Percentiles rank a stretch among this genome's conserved stretches.
These are phyloP conservation scores for Platycnemis pennipes DNA, from an alignment of 2,888 invertebrate species.

Conservation along the genomic window DNA sequence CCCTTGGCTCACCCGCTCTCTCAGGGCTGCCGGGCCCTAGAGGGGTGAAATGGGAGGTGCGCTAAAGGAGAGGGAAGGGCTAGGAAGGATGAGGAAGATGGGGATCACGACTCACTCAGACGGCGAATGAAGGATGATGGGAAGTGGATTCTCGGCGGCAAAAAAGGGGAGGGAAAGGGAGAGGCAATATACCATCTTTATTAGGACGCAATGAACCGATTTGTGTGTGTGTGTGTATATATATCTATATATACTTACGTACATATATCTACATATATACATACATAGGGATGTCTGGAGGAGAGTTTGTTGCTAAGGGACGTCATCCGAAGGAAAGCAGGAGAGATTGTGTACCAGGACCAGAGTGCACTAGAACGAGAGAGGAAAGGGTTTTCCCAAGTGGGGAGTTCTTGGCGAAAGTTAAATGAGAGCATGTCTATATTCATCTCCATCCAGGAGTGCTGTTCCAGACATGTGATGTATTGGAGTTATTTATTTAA, in stretches of 20 bases:
- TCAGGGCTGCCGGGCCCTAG: too few relatives aligned
- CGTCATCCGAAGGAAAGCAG: background rate
- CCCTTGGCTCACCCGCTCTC: background rate
- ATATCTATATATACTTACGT: background rate
- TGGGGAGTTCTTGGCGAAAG: background rate
- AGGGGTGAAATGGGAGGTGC: background rate
- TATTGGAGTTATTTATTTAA: background rate
- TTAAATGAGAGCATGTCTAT: background rate
- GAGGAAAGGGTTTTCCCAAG: background rate
- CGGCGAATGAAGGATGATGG: slow-evolving; percentile 30
- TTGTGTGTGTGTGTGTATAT: background rate
- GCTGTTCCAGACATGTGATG: background rate
- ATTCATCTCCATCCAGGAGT: background rate
- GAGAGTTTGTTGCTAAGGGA: background rate
- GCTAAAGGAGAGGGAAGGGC: background rate
- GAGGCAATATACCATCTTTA: slow-evolving; percentile 39
- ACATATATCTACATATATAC: background rate
- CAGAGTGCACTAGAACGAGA: background rate
- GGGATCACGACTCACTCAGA: background rate
- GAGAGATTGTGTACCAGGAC: background rate
- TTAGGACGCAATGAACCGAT: slow-evolving; percentile 59
- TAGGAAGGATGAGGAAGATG: background rate
- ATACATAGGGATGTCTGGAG: background rate
- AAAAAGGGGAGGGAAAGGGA: background rate
- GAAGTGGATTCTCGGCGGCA: background rate